phyloP scores from a whole-genome alignment of 2,113 vertebrate genomes.

The Xyliphius kryptos region DNA sequence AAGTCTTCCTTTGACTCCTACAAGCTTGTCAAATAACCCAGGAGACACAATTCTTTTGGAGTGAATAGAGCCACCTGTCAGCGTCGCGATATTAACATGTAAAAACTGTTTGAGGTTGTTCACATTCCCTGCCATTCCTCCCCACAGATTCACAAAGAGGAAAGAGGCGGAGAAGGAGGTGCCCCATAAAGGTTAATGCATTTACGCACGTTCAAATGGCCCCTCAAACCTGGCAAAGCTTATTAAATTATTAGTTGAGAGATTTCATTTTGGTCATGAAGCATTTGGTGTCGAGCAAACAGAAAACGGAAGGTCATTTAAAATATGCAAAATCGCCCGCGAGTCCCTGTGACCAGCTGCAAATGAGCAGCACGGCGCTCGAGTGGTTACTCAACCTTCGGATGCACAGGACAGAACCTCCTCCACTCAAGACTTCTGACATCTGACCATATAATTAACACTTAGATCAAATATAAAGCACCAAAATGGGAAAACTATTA shows the following conservation, averaged over 20 bases:
- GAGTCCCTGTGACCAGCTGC: too few species aligned
- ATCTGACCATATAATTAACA: neutral
- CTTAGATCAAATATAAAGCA: neutral
- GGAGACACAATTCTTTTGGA: conserved; percentile 39
- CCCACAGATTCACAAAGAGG: conserved; percentile 26
- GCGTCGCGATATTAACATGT: conserved; percentile 45
- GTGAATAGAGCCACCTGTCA: conserved; percentile 57
- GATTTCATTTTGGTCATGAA: neutral
- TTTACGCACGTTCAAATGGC: conserved; percentile 21
- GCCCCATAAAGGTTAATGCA: conserved; percentile 41
- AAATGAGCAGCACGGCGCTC: too few species aligned
- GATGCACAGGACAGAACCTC: too few species aligned
- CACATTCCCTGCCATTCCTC: conserved; percentile 7
- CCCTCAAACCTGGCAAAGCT: conserved; percentile 9
- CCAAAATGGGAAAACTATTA: neutral
- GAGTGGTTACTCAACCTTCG: too few species aligned
- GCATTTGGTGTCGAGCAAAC: neutral
- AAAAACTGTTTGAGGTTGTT: conserved; percentile 44
- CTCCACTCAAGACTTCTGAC: neutral
- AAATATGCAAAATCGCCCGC: neutral
- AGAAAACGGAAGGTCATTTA: neutral
- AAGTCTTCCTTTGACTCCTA: conserved; percentile 53
- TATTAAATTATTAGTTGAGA: conserved; percentile 13
- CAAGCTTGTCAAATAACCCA: conserved; percentile 58
- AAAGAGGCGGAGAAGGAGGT: conserved; percentile 13